Conservation (phyloP, 2,797 vertebrate species). For the Myotis pilosus region DNA sequence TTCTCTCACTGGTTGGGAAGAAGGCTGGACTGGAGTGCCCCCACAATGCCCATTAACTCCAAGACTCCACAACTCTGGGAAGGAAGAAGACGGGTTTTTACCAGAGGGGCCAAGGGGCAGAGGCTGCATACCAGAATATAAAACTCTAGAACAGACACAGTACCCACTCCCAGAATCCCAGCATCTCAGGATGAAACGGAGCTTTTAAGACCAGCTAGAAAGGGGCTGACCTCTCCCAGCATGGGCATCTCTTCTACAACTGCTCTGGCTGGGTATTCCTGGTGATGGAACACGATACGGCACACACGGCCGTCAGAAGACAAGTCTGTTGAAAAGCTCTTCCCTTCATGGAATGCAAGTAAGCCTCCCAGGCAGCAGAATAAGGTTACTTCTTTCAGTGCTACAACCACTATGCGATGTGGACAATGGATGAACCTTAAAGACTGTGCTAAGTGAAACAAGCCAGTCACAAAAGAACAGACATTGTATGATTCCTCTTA, state of each 20-base stretch:
- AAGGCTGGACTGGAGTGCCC: neutral
- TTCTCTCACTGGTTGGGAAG: conserved; percentile 42
- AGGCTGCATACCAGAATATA: neutral
- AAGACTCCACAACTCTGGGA: neutral
- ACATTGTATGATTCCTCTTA: neutral
- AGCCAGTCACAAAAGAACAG: neutral
- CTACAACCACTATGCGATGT: neutral
- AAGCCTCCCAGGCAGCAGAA: neutral
- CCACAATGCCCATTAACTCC: conserved; percentile 52
- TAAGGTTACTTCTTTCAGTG: neutral
- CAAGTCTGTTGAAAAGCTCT: neutral
- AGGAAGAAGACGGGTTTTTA: neutral
- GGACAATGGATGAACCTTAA: neutral
- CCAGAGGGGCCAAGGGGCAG: neutral
- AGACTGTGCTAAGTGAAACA: neutral
- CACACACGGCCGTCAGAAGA: neutral
- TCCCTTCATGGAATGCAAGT: neutral
- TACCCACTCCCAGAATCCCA: neutral
- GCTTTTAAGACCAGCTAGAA: neutral
- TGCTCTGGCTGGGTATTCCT: neutral
- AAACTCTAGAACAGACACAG: neutral
- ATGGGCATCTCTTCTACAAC: neutral
- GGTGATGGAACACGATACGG: accelerated
- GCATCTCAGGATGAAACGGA: neutral
- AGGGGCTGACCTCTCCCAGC: neutral